These are phyloP conservation scores for Cephus pulcher DNA, from an alignment of 2,888 invertebrate genomes.

Conservation along the genomic window DNA sequence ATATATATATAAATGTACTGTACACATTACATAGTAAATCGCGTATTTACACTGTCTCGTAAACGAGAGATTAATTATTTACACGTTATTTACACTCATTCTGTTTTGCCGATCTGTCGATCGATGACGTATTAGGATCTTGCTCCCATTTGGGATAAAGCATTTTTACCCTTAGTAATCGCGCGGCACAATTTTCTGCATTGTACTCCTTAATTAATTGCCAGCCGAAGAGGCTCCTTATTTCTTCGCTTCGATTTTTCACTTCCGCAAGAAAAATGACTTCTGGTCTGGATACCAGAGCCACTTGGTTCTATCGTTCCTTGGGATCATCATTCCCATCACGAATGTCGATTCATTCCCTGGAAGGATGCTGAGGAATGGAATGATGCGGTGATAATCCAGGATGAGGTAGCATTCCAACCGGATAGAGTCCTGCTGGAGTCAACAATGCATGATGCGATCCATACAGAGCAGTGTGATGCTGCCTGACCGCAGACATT, in stretches of 20 bases:
- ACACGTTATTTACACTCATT: conserved; percentile 32
- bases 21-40: neutral
- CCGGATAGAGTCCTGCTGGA: conserved; percentile 55
- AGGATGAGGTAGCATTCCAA: conserved; percentile 59
- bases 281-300: neutral
- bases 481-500: conserved; percentile 74
- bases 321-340: conserved; percentile 8
- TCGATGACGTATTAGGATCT: neutral
- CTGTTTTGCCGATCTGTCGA: neutral
- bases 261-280: neutral
- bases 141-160: neutral
- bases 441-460: conserved; percentile 57
- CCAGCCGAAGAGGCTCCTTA: neutral
- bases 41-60: conserved; percentile 1
- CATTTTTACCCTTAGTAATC: neutral
- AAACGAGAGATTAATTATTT: conserved; percentile 27
- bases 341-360: conserved; percentile 43
- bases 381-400: conserved; percentile 51
- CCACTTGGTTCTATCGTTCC: conserved; percentile 5
- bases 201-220: neutral
- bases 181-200: neutral
- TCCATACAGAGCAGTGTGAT: conserved; percentile 58
- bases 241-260: neutral
- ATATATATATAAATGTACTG: neutral
- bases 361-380: conserved; percentile 50